Conservation (phyloP, 2,888 invertebrate genomes). For the Pristionchus exspectatus region DNA sequence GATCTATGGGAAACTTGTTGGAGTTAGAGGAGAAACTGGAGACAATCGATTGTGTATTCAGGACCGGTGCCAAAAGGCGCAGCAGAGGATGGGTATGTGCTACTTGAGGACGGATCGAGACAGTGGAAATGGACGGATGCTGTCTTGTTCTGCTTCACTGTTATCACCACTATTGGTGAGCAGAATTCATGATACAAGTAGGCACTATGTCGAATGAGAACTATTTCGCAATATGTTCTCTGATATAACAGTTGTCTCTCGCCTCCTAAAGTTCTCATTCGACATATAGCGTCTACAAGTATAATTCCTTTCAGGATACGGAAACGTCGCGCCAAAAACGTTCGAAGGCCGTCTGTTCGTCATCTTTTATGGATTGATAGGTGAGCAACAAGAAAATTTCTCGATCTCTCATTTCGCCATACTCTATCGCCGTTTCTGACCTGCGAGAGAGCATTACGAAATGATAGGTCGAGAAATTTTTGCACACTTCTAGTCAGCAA, state of each 20-base stretch:
- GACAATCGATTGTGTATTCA: not conserved
- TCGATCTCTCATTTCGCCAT: no score
- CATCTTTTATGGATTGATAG: constrained; percentile 75
- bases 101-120: constrained; percentile 1
- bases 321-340: constrained; percentile 75
- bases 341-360: constrained; percentile 74
- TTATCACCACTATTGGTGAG: constrained; percentile 75
- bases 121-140: constrained; percentile 73
- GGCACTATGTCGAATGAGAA: no score
- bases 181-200: not conserved
- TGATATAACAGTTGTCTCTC: no score
- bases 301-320: constrained; percentile 67
- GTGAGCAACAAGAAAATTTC: constrained; percentile 44
- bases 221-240: no score
- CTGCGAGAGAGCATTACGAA: no score
- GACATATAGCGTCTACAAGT: not conserved
- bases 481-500: no score
- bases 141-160: constrained; percentile 76
- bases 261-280: no score
- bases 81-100: not conserved
- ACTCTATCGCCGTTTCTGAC: no score
- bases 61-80: not conserved
- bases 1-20: not conserved
- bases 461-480: no score
- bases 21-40: not conserved